A percentile compares a stretch with the other conserved stretches of the same genome.
phyloP scores from a whole-genome alignment of 2,797 vertebrate species.

The Betta splendens region DNA sequence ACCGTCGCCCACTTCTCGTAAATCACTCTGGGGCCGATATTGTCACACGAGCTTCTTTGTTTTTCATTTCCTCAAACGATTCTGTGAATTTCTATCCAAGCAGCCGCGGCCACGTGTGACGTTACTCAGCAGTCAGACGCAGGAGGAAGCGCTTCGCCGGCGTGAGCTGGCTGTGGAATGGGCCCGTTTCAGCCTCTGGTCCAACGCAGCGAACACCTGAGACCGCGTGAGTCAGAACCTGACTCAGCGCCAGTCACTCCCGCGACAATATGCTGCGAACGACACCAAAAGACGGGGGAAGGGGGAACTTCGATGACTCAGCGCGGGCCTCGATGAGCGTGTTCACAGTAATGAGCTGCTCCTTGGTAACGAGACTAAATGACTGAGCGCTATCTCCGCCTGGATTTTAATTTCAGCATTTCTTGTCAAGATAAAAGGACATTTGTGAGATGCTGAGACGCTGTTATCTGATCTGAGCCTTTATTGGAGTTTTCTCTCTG shows the following conservation, averaged over 20 bases:
- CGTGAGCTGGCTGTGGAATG: too few relatives aligned
- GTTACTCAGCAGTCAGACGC: slow-evolving; percentile 2
- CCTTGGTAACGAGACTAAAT: slow-evolving; percentile 52
- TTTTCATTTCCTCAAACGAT: background rate
- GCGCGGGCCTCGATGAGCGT: slow-evolving; percentile 41
- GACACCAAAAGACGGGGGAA: slow-evolving; percentile 37
- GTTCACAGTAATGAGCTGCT: slow-evolving; percentile 67
- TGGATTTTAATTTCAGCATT: slow-evolving; percentile 75
- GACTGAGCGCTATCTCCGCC: slow-evolving; percentile 43
- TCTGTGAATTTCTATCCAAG: background rate
- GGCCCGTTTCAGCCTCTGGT: too few relatives aligned
- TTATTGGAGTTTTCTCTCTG: slow-evolving; percentile 73
- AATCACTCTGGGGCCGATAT: background rate
- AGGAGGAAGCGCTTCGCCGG: too few relatives aligned
- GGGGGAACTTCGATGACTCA: slow-evolving; percentile 57
- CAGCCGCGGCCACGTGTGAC: background rate
- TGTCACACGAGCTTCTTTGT: background rate
- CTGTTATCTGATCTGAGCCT: slow-evolving; percentile 71
- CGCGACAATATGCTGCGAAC: slow-evolving; percentile 33
- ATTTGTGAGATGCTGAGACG: slow-evolving; percentile 73
- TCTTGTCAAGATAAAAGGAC: slow-evolving; percentile 68
- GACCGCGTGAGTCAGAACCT: too few relatives aligned
- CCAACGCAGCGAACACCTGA: slow-evolving; percentile 46
- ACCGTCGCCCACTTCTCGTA: background rate
- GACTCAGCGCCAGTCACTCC: slow-evolving; percentile 34